phyloP scores from a whole-genome alignment of 2,113 vertebrate species.

The Xiphias gladius region DNA sequence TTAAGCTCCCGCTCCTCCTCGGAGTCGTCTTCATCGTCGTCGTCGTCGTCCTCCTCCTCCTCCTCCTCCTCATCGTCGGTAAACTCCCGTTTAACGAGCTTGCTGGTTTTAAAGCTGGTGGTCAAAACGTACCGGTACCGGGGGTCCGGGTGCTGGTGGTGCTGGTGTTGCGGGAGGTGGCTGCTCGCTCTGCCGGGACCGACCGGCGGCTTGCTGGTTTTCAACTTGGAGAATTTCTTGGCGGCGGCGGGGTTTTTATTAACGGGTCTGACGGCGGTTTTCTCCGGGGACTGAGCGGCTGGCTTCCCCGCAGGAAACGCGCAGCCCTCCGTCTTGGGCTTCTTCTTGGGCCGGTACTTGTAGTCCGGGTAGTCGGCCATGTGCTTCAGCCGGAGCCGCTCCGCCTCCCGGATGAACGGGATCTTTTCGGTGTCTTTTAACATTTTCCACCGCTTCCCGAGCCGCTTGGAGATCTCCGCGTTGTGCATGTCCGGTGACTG shows the following conservation, averaged over 20 bases:
- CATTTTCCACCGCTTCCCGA: slow-evolving; percentile 96
- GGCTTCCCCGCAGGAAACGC: slow-evolving; percentile 79
- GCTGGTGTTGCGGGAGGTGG: slow-evolving; percentile 18
- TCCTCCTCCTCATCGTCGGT: slow-evolving; percentile 88
- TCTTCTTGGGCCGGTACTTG: slow-evolving; percentile 98
- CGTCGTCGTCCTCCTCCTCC: slow-evolving; percentile 82
- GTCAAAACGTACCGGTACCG: slow-evolving; percentile 85
- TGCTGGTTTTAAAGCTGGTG: slow-evolving; percentile 84
- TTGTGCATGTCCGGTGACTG: slow-evolving; percentile 96
- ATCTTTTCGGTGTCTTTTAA: slow-evolving; percentile 94
- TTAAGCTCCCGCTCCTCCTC: slow-evolving; percentile 83
- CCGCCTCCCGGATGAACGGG: slow-evolving; percentile 96
- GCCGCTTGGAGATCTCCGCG: slow-evolving; percentile 96
- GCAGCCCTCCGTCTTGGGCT: slow-evolving; percentile 89
- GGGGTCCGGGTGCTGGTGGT: slow-evolving; percentile 76
- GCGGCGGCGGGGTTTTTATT: slow-evolving; percentile 74
- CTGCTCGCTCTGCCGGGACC: slow-evolving; percentile 57
- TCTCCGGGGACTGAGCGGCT: slow-evolving; percentile 88
- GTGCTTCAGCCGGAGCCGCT: slow-evolving; percentile 96
- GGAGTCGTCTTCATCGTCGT: slow-evolving; percentile 81
- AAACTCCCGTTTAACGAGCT: slow-evolving; percentile 88
- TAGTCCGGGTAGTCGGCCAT: slow-evolving; percentile 99
- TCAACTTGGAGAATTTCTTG: slow-evolving; percentile 89
- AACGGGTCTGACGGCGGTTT: slow-evolving; percentile 80
- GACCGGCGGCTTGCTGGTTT: slow-evolving; percentile 75